phyloP scores from a whole-genome alignment of 2,797 vertebrate species.

The Spheniscus humboldti region DNA sequence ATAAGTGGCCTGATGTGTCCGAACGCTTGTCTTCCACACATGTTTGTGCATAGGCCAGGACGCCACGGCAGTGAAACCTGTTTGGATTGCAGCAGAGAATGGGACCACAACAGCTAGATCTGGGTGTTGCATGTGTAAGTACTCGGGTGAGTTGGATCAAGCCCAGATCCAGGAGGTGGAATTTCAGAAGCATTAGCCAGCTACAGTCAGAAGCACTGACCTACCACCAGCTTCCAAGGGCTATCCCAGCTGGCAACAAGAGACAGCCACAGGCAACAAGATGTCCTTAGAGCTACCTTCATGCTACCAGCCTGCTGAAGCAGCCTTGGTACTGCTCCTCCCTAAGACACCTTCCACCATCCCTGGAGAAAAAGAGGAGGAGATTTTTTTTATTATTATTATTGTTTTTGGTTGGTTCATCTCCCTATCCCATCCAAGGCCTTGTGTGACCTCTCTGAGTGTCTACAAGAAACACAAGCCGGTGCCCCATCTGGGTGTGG shows the following conservation, averaged over 20 bases:
- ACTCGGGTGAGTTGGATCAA: not conserved
- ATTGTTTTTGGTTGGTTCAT: not conserved
- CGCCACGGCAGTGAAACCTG: rapidly evolving
- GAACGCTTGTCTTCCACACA: not conserved
- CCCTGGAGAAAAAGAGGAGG: not conserved
- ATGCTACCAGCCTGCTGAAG: not conserved
- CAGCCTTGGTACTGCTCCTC: not conserved
- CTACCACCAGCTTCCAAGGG: not conserved
- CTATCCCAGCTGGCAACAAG: not conserved
- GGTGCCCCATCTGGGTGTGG: slow-evolving; percentile 8
- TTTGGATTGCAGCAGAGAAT: not conserved
- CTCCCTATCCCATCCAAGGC: not conserved
- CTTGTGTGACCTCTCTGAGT: not conserved
- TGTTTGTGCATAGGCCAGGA: not conserved
- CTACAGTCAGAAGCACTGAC: not conserved
- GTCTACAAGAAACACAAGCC: not conserved
- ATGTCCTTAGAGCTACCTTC: slow-evolving; percentile 38
- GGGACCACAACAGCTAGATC: not conserved
- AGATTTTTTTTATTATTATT: not conserved
- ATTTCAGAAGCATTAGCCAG: not conserved
- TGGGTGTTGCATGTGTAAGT: not conserved
- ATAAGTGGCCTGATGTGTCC: not conserved
- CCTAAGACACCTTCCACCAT: not conserved
- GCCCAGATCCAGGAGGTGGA: not conserved
- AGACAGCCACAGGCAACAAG: not conserved